These are phyloP conservation scores for Nematolebias whitei DNA, from an alignment of 2,113 vertebrate species.

Conservation along the genomic window DNA sequence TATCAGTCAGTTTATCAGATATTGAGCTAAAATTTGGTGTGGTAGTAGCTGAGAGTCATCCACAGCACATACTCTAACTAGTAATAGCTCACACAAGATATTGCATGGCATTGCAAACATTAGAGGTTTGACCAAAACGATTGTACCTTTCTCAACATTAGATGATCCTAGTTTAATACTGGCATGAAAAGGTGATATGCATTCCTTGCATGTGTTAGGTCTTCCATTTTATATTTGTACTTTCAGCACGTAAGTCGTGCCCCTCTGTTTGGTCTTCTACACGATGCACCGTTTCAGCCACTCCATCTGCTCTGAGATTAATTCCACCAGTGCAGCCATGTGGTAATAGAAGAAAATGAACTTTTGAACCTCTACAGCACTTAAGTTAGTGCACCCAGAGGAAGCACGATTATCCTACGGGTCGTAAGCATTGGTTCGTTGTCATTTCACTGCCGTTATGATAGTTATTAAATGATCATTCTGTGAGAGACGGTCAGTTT, in stretches of 20 bases:
- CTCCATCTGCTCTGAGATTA: conserved; percentile 5
- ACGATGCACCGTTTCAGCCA: background rate
- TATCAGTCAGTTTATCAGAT: too few species aligned
- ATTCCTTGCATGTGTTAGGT: too few species aligned
- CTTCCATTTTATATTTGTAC: background rate
- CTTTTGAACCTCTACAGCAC: background rate
- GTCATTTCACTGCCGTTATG: background rate
- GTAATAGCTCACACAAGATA: too few species aligned
- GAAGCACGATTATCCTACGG: background rate
- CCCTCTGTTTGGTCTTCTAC: background rate
- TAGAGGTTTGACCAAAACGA: too few species aligned
- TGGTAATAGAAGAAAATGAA: background rate
- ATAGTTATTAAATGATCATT: background rate
- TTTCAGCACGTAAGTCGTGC: background rate
- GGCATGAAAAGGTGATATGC: too few species aligned
- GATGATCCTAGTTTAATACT: too few species aligned
- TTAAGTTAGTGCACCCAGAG: background rate
- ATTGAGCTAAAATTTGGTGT: too few species aligned
- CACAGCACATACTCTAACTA: too few species aligned
- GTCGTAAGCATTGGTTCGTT: background rate
- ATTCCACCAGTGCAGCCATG: background rate
- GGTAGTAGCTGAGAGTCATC: too few species aligned
- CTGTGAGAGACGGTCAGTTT: too few species aligned
- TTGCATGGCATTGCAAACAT: too few species aligned
- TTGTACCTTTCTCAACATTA: too few species aligned